phyloP scores from a whole-genome alignment of 2,888 invertebrate genomes.

The Aromia moschata region DNA sequence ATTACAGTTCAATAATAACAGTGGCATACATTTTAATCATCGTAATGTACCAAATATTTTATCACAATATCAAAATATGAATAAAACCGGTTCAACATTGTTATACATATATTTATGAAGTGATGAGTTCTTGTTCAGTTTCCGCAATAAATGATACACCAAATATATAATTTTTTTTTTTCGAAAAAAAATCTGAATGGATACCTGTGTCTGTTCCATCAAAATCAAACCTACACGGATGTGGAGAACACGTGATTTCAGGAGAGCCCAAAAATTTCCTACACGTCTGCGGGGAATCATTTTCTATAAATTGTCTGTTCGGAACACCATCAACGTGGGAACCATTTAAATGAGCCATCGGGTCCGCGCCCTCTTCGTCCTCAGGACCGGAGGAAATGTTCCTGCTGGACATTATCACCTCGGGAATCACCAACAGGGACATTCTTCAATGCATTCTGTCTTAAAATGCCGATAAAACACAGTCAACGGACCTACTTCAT shows the following conservation, averaged over 20 bases:
- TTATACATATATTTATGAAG: no score
- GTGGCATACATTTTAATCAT: no score
- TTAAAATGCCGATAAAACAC: neutral
- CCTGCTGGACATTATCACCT: conserved; percentile 23
- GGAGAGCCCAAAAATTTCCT: conserved; percentile 48
- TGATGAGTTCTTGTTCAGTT: no score
- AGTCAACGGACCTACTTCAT: neutral
- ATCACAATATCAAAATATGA: no score
- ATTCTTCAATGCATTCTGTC: conserved; percentile 1
- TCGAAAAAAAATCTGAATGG: neutral
- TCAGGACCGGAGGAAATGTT: conserved; percentile 18
- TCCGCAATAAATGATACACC: neutral
- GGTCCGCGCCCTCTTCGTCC: conserved; percentile 10
- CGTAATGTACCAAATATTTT: no score
- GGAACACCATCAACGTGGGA: conserved; percentile 12
- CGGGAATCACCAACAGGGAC: conserved; percentile 11
- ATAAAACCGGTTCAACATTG: no score
- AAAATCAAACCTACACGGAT: conserved; percentile 57
- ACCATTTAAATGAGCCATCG: neutral
- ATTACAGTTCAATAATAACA: no score
- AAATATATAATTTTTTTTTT: neutral
- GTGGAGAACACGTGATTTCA: conserved; percentile 60
- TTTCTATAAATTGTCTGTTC: no score
- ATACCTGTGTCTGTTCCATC: conserved; percentile 27
- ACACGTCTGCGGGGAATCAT: neutral